Evolutionary conservation across 2,888 invertebrate species (phyloP).

Genomic region (Hirtodrosophila duncani): DNA sequence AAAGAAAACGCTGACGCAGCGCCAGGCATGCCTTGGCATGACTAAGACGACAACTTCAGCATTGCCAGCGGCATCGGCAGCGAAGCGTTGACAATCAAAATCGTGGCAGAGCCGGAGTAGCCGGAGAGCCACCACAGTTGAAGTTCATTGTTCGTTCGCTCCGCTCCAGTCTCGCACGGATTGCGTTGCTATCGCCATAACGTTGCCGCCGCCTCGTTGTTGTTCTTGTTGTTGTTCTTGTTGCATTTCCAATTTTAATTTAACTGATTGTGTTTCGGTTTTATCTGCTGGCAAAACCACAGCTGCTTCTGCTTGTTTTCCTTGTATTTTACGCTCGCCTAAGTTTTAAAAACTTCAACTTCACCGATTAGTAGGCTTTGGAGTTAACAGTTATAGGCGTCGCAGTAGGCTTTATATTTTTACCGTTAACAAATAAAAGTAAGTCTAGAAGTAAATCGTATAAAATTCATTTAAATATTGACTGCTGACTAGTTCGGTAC

Average conservation of each 20-base stretch:
- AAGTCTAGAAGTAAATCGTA: no score
- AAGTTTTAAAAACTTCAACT: conserved; percentile 10
- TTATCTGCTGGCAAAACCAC: conserved; percentile 1
- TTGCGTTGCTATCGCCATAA: conserved; percentile 40
- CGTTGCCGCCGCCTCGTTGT: conserved; percentile 3
- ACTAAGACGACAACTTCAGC: not conserved
- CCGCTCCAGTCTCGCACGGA: conserved; percentile 51
- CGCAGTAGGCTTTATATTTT: no score
- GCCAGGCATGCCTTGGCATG: conserved; percentile 39
- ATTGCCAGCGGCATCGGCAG: conserved; percentile 39
- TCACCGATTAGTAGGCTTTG: not conserved
- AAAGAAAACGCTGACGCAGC: conserved; percentile 38
- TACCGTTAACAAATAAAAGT: no score
- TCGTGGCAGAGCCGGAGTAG: conserved; percentile 2
- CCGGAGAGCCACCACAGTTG: conserved; percentile 41
- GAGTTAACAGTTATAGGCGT: no score
- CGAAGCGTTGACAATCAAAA: conserved; percentile 60
- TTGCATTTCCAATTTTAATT: conserved; percentile 34
- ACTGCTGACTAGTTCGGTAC: no score
- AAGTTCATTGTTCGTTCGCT: conserved; percentile 66
- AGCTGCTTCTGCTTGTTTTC: conserved; percentile 12
- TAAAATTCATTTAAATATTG: no score
- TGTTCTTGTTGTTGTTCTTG: conserved; percentile 21
- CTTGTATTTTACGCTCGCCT: conserved; percentile 25
- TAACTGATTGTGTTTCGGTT: conserved; percentile 17